Percentiles rank a stretch among this genome's conserved stretches.
Conservation (phyloP, 2,797 vertebrate genomes). For the Odontamblyopus rebecca region DNA sequence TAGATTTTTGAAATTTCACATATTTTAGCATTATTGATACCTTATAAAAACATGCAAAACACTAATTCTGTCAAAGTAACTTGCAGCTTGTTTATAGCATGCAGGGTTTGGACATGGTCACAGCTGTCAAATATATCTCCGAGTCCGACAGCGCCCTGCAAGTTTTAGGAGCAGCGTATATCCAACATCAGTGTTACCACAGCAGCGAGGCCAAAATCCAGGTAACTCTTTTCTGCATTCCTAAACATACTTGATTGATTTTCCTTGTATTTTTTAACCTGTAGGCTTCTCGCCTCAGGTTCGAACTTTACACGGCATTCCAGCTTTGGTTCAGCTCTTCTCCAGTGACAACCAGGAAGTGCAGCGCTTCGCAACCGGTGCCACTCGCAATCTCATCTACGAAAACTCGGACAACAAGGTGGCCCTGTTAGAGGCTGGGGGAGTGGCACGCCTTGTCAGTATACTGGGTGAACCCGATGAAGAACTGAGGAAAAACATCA, state of each 20-base stretch:
- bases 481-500: conserved; percentile 92
- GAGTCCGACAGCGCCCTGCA: conserved; percentile 86
- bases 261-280: neutral
- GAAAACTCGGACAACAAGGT: conserved; percentile 91
- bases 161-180: conserved; percentile 88
- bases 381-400: conserved; percentile 94
- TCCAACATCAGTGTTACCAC: conserved; percentile 96
- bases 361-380: conserved; percentile 90
- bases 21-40: neutral
- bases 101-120: conserved; percentile 85
- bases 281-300: conserved; percentile 72
- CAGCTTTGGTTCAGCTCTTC: conserved; percentile 89
- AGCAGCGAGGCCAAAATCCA: conserved; percentile 82
- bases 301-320: conserved; percentile 84
- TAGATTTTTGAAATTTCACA: neutral
- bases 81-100: conserved; percentile 70
- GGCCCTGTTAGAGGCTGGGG: conserved; percentile 86
- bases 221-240: conserved; percentile 48
- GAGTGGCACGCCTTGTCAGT: conserved; percentile 84
- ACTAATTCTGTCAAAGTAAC: neutral
- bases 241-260: neutral
- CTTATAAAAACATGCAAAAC: neutral
- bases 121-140: conserved; percentile 88
- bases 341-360: conserved; percentile 90
- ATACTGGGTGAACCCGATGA: conserved; percentile 84